Evolutionary conservation across 2,113 vertebrate genomes (phyloP).

Genomic region (Leptocoma aspasia): DNA sequence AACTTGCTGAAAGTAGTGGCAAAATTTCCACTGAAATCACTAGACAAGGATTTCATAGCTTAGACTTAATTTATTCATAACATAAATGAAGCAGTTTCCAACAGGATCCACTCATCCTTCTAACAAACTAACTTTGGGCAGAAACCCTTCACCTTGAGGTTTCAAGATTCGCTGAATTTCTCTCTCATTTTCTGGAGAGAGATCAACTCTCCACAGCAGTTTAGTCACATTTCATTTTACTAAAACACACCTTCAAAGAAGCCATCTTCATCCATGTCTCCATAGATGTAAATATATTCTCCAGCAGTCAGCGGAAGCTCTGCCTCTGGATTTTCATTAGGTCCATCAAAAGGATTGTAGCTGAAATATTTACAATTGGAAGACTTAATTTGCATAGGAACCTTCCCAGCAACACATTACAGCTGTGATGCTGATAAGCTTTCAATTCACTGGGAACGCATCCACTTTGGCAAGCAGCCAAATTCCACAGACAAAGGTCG

Average conservation of each 20-base stretch:
- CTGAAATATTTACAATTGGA: slow-evolving; percentile 68
- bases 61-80: not conserved
- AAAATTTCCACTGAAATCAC: not conserved
- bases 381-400: not conserved
- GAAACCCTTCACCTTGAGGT: not conserved
- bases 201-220: not conserved
- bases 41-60: not conserved
- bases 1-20: not conserved
- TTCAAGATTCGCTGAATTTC: not conserved
- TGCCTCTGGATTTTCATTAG: slow-evolving; percentile 96
- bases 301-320: slow-evolving; percentile 95
- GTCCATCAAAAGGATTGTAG: slow-evolving; percentile 96
- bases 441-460: not conserved
- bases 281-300: slow-evolving; percentile 96
- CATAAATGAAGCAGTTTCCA: not conserved
- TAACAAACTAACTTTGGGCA: not conserved
- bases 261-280: slow-evolving; percentile 96
- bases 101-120: not conserved
- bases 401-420: not conserved
- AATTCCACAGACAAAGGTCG: not conserved
- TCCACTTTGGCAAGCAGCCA: not conserved
- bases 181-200: not conserved
- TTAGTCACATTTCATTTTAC: not conserved
- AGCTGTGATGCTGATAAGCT: not conserved
- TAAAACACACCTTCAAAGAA: slow-evolving; percentile 91